Evolutionary conservation across 2,113 vertebrate genomes (phyloP).

Genomic region (Aleadryas rufinucha): DNA sequence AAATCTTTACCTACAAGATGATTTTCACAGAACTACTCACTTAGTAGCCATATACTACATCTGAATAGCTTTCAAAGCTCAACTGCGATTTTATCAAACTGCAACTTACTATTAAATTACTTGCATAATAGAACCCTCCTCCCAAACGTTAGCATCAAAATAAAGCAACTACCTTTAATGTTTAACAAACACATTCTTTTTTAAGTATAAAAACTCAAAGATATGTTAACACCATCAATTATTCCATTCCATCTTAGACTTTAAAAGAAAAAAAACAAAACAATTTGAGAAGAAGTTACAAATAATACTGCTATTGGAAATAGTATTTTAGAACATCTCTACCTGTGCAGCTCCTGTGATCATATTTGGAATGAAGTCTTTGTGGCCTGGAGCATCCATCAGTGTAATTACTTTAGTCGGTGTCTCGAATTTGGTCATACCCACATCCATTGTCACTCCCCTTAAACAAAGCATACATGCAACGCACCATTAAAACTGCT

Average conservation of each 20-base stretch:
- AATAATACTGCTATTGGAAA: background rate
- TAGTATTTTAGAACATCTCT: constrained; percentile 21
- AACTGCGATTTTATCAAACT: background rate
- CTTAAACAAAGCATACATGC: constrained; percentile 70
- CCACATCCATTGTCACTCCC: constrained; percentile 98
- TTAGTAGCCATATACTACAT: background rate
- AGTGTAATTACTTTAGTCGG: constrained; percentile 91
- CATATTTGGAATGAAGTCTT: constrained; percentile 99
- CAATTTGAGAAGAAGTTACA: background rate
- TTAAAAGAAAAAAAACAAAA: background rate
- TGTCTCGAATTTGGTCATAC: constrained; percentile 98
- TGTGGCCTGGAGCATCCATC: constrained; percentile 98
- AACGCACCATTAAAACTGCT: background rate
- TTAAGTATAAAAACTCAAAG: background rate
- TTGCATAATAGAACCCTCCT: background rate
- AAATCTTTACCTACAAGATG: background rate
- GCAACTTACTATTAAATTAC: background rate
- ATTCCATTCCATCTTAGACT: background rate
- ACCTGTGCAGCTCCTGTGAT: constrained; percentile 99
- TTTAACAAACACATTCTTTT: background rate
- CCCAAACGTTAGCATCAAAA: background rate
- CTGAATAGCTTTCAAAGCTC: background rate
- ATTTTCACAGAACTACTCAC: background rate
- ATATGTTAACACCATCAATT: background rate
- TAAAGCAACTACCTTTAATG: background rate